phyloP scores from a whole-genome alignment of 1,140 invertebrate species.

The Proctacanthus coquilletti region DNA sequence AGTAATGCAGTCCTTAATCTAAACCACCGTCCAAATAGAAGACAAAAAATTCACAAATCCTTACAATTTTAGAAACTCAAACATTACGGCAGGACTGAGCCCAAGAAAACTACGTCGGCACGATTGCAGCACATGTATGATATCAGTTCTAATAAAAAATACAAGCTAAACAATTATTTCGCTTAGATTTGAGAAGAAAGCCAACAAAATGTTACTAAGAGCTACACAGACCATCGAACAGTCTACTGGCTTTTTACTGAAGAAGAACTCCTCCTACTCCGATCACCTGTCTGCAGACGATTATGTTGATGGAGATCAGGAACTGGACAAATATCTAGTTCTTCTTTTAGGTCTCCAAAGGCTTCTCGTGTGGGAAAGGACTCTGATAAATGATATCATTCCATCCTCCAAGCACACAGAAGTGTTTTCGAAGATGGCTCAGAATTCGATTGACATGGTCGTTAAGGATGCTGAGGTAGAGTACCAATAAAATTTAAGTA shows the following conservation, averaged over 20 bases:
- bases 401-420: constrained; percentile 61
- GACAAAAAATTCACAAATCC: no score
- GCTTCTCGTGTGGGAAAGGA: constrained; percentile 74
- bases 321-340: constrained; percentile 77
- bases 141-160: no score
- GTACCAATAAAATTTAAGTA: no score
- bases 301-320: constrained; percentile 58
- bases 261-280: constrained; percentile 29
- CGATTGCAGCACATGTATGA: no score
- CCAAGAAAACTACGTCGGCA: constrained; percentile 26
- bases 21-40: no score
- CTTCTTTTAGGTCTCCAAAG: constrained; percentile 73
- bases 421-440: constrained; percentile 72
- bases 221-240: constrained; percentile 66
- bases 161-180: not conserved
- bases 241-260: constrained; percentile 47
- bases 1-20: no score
- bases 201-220: constrained; percentile 69
- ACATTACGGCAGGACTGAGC: constrained; percentile 22
- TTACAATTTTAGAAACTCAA: no score
- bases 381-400: constrained; percentile 69
- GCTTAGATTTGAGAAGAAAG: constrained; percentile 62
- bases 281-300: constrained; percentile 38
- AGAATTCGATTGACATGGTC: constrained; percentile 69
- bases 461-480: constrained; percentile 69